These are phyloP conservation scores for Carposina sasakii DNA, from an alignment of 1,140 invertebrate genomes.

Conservation along the genomic window DNA sequence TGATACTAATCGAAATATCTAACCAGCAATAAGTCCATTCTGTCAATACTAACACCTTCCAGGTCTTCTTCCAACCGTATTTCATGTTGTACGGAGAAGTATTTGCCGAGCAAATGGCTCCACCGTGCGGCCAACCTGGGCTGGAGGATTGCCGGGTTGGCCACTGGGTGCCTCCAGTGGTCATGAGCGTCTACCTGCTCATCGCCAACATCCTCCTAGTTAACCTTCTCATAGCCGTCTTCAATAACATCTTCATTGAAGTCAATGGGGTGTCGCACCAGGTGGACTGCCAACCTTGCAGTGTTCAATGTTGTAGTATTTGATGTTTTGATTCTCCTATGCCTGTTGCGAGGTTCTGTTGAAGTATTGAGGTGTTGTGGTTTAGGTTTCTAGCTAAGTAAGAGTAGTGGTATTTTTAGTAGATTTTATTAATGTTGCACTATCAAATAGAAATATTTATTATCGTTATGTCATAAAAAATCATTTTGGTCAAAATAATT, in stretches of 20 bases:
- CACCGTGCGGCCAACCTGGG: conserved; percentile 81
- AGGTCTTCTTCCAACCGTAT: conserved; percentile 97
- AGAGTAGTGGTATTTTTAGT: too few species aligned
- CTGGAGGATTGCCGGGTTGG: conserved; percentile 86
- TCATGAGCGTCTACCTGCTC: conserved; percentile 96
- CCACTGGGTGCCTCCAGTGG: conserved; percentile 93
- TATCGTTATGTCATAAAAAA: too few species aligned
- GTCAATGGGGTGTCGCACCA: conserved; percentile 96
- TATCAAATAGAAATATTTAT: too few species aligned
- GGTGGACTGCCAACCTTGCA: conserved; percentile 55
- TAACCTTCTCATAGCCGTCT: conserved; percentile 97
- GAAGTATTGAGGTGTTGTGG: conserved; percentile 20
- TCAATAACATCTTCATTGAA: conserved; percentile 98
- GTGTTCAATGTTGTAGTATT: conserved; percentile 44
- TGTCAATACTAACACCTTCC: conserved; percentile 44
- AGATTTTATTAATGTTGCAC: too few species aligned
- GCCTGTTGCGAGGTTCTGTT: conserved; percentile 66
- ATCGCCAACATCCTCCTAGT: conserved; percentile 97
- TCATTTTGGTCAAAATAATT: too few species aligned
- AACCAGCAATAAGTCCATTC: too few species aligned
- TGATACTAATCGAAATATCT: too few species aligned
- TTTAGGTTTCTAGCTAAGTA: conserved; percentile 21
- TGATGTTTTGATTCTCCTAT: conserved; percentile 26
- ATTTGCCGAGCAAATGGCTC: conserved; percentile 94
- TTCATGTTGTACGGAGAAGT: conserved; percentile 99